Evolutionary conservation across 2,888 invertebrate genomes (phyloP).

Genomic region (Scaptomyza tumidula): DNA sequence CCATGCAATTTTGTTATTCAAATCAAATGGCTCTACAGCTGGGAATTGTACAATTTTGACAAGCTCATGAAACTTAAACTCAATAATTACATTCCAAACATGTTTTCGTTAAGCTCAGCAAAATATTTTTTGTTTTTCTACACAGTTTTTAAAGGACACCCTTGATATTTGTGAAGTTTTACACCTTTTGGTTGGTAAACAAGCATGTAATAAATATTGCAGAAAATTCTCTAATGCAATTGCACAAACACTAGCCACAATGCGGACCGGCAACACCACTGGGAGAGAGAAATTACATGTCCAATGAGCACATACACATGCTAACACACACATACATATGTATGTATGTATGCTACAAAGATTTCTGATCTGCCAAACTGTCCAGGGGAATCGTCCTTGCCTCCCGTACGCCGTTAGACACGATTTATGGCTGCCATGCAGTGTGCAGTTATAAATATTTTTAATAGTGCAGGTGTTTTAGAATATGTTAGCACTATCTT

Average conservation of each 20-base stretch:
- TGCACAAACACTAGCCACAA: constrained; percentile 53
- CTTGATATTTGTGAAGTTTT: constrained; percentile 41
- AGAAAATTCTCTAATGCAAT: constrained; percentile 63
- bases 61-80: not conserved
- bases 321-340: not conserved
- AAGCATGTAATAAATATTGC: constrained; percentile 52
- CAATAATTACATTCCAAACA: not conserved
- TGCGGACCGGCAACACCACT: constrained; percentile 40
- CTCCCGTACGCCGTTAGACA: constrained; percentile 40
- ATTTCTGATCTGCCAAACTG: constrained; percentile 39
- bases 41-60: not conserved
- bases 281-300: constrained; percentile 32
- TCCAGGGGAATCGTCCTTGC: constrained; percentile 29
- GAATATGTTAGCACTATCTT: not conserved
- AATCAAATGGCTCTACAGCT: not conserved
- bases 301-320: constrained; percentile 12
- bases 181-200: constrained; percentile 46
- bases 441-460: constrained; percentile 27
- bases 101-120: not conserved
- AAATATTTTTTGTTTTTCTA: constrained; percentile 2
- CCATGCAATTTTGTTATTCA: not conserved
- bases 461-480: constrained; percentile 19
- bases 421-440: constrained; percentile 41
- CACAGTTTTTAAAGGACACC: not conserved
- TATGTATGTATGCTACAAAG: constrained; percentile 9